phyloP scores from a whole-genome alignment of 1,140 invertebrate genomes.

The Drosophila dunni region DNA sequence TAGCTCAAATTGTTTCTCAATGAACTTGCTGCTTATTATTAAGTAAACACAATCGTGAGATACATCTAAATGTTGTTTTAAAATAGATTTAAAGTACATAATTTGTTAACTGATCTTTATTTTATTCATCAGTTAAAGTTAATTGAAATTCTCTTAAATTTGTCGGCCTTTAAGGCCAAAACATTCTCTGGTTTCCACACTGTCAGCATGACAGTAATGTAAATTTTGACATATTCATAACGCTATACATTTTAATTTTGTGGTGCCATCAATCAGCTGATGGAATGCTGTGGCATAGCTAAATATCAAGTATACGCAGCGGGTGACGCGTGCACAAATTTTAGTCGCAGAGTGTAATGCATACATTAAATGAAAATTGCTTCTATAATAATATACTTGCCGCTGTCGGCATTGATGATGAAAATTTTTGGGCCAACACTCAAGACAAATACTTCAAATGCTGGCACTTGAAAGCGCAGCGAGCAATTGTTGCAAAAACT shows the following conservation, averaged over 20 bases:
- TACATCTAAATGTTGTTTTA: neutral
- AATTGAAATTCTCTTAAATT: slow-evolving; percentile 1
- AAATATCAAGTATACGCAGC: slow-evolving; percentile 51
- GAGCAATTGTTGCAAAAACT: slow-evolving; percentile 72
- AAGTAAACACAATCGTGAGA: slow-evolving; percentile 6
- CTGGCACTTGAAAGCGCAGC: slow-evolving; percentile 74
- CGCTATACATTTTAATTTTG: slow-evolving; percentile 14
- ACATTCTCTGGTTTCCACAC: neutral
- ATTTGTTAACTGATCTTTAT: neutral
- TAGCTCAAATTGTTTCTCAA: slow-evolving; percentile 8
- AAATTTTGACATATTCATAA: slow-evolving; percentile 19
- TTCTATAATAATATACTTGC: slow-evolving; percentile 24
- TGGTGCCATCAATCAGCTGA: slow-evolving; percentile 44
- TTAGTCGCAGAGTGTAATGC: slow-evolving; percentile 26
- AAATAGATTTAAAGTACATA: neutral
- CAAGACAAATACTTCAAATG: slow-evolving; percentile 52
- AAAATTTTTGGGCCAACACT: slow-evolving; percentile 57
- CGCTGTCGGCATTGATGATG: slow-evolving; percentile 44
- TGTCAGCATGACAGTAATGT: slow-evolving; percentile 4
- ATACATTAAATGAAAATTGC: slow-evolving; percentile 42
- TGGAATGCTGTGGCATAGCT: slow-evolving; percentile 39
- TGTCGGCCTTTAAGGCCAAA: neutral
- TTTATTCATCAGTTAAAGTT: neutral
- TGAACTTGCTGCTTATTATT: slow-evolving; percentile 3
- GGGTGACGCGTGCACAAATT: slow-evolving; percentile 8